Percentiles rank a stretch among this genome's conserved stretches.
Evolutionary conservation across 2,888 invertebrate genomes (phyloP).

Genomic region (Eupithecia subfuscata): DNA sequence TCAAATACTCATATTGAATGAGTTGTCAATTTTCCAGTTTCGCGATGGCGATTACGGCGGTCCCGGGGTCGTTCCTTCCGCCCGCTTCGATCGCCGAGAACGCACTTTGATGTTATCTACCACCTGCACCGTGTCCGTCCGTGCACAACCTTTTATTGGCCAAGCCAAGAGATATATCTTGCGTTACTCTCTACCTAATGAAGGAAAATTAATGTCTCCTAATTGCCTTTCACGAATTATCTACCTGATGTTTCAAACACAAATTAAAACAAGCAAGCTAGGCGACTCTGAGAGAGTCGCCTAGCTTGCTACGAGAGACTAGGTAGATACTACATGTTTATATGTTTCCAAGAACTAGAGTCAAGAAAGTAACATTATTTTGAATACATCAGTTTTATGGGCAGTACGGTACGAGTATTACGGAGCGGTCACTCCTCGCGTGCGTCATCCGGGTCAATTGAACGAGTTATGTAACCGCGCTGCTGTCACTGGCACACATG

Average conservation of each 20-base stretch:
- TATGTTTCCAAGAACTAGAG: background rate
- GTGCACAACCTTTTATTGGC: background rate
- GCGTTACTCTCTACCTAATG: background rate
- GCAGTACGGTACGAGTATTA: slow-evolving; percentile 14
- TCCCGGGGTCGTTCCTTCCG: background rate
- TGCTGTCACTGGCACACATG: slow-evolving; percentile 45
- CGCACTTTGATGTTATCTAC: slow-evolving; percentile 3
- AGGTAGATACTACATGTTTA: background rate
- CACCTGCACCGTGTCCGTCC: too few species aligned
- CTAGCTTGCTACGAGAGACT: too few species aligned
- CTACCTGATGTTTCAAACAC: background rate
- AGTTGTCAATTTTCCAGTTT: too few species aligned
- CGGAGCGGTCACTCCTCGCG: slow-evolving; percentile 41
- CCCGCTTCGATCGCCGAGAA: background rate
- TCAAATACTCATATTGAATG: too few species aligned
- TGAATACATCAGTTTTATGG: slow-evolving; percentile 18
- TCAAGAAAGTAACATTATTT: background rate
- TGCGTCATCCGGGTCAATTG: slow-evolving; percentile 71
- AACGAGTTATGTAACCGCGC: slow-evolving; percentile 63
- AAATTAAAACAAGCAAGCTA: background rate
- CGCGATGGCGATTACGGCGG: too few species aligned
- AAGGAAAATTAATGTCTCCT: background rate
- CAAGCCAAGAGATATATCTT: background rate
- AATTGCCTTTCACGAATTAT: background rate
- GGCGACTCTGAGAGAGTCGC: too few species aligned